These are phyloP conservation scores for Nothocercus julius DNA, from an alignment of 2,113 vertebrate species.

Conservation along the genomic window DNA sequence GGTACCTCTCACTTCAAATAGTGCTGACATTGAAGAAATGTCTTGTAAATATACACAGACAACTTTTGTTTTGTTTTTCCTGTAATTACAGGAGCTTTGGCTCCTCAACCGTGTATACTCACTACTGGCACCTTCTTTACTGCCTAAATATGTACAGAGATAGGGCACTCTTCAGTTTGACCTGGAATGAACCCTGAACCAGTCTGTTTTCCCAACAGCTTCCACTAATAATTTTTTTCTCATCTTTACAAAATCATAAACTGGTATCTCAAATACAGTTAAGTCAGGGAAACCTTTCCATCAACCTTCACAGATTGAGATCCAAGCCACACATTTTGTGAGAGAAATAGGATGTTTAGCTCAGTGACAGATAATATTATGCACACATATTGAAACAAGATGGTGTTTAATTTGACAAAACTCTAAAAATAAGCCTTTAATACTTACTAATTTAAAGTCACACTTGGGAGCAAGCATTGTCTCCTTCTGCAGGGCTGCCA, in stretches of 20 bases:
- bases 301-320: too few relatives aligned
- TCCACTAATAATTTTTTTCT: neutral
- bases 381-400: slow-evolving; percentile 1
- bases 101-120: neutral
- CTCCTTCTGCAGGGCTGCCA: neutral
- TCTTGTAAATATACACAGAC: neutral
- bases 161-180: neutral
- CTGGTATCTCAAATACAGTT: neutral
- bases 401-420: neutral
- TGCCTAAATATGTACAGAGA: neutral
- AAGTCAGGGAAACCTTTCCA: neutral
- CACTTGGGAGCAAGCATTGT: neutral
- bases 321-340: neutral
- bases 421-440: slow-evolving; percentile 2
- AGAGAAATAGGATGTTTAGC: neutral
- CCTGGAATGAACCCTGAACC: neutral
- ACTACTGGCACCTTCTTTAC: neutral
- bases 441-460: neutral
- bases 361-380: neutral
- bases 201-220: neutral
- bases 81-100: neutral
- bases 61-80: neutral
- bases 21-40: neutral
- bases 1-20: neutral
- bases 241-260: neutral